phyloP scores from a whole-genome alignment of 2,113 vertebrate genomes.

The Chauna torquata region DNA sequence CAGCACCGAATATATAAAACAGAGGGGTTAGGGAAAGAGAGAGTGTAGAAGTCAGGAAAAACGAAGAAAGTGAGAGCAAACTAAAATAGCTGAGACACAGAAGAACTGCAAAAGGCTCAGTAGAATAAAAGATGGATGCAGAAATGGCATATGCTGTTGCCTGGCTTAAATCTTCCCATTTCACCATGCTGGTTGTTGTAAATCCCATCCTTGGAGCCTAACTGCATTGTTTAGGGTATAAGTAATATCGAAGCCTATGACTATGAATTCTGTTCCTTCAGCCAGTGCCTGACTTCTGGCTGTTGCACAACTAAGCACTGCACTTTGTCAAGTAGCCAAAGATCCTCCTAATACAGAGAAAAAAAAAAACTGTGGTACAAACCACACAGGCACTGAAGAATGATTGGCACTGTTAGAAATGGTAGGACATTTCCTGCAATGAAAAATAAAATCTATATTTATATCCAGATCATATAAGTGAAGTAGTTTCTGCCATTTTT shows the following conservation, averaged over 20 bases:
- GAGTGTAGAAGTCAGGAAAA: background rate
- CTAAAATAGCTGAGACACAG: background rate
- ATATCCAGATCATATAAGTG: background rate
- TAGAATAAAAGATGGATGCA: background rate
- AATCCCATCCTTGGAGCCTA: background rate
- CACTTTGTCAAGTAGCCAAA: background rate
- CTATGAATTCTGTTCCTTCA: background rate
- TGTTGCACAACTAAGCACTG: background rate
- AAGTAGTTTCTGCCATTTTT: conserved; percentile 59
- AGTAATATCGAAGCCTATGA: background rate
- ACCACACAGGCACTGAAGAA: background rate
- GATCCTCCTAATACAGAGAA: background rate
- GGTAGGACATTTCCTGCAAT: conserved; percentile 56
- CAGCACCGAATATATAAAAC: background rate
- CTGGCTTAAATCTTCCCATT: background rate
- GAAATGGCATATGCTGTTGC: background rate
- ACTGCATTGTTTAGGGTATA: background rate
- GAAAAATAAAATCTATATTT: conserved; percentile 55
- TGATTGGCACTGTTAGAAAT: conserved; percentile 57
- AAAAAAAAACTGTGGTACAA: background rate
- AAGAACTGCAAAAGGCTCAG: background rate
- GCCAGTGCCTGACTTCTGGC: background rate
- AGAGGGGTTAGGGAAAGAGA: background rate
- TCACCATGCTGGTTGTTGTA: background rate
- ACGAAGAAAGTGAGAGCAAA: background rate